phyloP scores from a whole-genome alignment of 2,888 invertebrate species.

The Hemithea aestivaria region DNA sequence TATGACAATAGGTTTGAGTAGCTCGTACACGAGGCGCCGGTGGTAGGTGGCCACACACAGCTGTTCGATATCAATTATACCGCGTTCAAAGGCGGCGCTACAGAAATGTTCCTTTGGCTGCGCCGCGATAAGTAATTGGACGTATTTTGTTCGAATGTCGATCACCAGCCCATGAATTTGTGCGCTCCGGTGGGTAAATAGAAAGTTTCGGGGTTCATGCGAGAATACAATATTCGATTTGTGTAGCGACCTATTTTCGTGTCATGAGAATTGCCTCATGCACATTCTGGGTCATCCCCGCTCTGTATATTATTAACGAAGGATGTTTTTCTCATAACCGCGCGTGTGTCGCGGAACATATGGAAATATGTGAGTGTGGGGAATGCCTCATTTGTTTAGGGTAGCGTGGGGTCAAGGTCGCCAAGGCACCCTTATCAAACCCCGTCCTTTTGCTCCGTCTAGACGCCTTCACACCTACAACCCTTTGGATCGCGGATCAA shows the following conservation, averaged over 20 bases:
- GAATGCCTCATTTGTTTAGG: constrained; percentile 70
- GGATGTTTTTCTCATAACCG: constrained; percentile 12
- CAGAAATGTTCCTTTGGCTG: constrained; percentile 46
- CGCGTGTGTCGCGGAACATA: constrained; percentile 19
- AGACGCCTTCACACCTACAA: constrained; percentile 74
- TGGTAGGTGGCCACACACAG: constrained; percentile 24
- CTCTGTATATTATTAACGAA: constrained; percentile 5
- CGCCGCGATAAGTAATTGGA: constrained; percentile 55
- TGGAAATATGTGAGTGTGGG: constrained; percentile 43
- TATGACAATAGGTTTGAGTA: constrained; percentile 38
- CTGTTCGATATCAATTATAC: constrained; percentile 49
- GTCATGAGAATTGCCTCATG: constrained; percentile 12
- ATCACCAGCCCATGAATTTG: constrained; percentile 53
- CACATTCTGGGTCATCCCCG: constrained; percentile 8
- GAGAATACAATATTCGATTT: constrained; percentile 27
- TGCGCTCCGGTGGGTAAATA: constrained; percentile 47
- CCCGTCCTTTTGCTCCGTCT: constrained; percentile 73
- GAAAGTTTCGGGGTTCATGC: constrained; percentile 40
- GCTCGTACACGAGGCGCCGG: constrained; percentile 25
- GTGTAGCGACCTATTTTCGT: constrained; percentile 28
- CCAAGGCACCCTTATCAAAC: constrained; percentile 71
- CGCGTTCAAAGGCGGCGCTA: constrained; percentile 47
- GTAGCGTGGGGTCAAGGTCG: constrained; percentile 72
- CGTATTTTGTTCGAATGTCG: constrained; percentile 54
- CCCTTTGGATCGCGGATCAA: constrained; percentile 65